These are phyloP conservation scores for Rhinolophus sinicus DNA, from an alignment of 2,113 vertebrate species.

Conservation along the genomic window DNA sequence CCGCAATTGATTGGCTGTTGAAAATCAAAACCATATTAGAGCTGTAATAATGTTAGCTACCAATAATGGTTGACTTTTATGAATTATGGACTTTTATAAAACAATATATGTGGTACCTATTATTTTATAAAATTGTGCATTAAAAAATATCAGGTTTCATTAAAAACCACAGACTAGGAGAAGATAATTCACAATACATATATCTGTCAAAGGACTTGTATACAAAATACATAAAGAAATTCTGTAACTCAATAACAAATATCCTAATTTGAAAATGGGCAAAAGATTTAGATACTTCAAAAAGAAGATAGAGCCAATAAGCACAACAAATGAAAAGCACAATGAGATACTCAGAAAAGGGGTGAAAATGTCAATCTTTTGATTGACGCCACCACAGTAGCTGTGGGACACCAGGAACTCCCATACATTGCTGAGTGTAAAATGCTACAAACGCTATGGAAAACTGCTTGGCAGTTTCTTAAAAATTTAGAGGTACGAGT, in stretches of 20 bases:
- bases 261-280: background rate
- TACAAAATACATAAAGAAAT: background rate
- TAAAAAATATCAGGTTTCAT: background rate
- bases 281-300: background rate
- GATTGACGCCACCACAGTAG: background rate
- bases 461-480: background rate
- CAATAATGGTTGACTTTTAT: background rate
- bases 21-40: constrained; percentile 28
- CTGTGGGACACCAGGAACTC: background rate
- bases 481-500: background rate
- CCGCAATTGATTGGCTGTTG: background rate
- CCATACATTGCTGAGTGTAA: background rate
- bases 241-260: background rate
- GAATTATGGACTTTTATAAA: background rate
- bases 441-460: background rate
- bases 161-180: background rate
- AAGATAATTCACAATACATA: background rate
- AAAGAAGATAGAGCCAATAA: background rate
- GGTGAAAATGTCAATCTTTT: background rate
- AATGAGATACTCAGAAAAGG: background rate
- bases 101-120: background rate
- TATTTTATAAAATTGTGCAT: background rate
- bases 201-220: background rate
- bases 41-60: background rate
- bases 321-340: background rate